Evolutionary conservation across 2,888 invertebrate genomes (phyloP).

Genomic region (Iselma pallidipennis): DNA sequence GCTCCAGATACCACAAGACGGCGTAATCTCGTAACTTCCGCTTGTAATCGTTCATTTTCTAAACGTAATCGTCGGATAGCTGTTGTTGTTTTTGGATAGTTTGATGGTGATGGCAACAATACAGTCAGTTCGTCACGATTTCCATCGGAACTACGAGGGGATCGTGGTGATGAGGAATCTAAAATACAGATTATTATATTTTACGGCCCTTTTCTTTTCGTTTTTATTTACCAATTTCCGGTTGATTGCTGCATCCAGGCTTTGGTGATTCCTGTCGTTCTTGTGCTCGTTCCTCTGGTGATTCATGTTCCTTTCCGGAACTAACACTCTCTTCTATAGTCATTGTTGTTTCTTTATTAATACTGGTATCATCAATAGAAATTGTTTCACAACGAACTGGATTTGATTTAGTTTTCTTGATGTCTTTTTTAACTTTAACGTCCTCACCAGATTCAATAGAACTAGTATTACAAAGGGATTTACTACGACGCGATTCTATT

Average conservation of each 20-base stretch:
- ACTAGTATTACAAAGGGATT: constrained; percentile 45
- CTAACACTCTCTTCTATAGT: constrained; percentile 47
- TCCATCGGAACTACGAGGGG: constrained; percentile 48
- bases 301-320: constrained; percentile 44
- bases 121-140: constrained; percentile 45
- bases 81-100: constrained; percentile 54
- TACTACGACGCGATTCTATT: constrained; percentile 46
- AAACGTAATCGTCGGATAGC: constrained; percentile 67
- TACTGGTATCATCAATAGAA: constrained; percentile 28
- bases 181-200: constrained; percentile 12
- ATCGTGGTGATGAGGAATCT: constrained; percentile 52
- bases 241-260: constrained; percentile 52
- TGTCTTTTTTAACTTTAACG: constrained; percentile 39
- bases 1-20: constrained; percentile 69
- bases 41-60: constrained; percentile 78
- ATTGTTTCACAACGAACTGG: constrained; percentile 40
- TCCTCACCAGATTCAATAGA: constrained; percentile 45
- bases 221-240: constrained; percentile 45
- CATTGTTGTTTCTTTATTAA: constrained; percentile 40
- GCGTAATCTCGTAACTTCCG: constrained; percentile 70
- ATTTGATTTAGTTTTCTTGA: constrained; percentile 48
- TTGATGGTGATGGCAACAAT: constrained; percentile 46
- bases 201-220: not conserved
- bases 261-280: constrained; percentile 50
- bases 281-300: constrained; percentile 40